Evolutionary conservation across 1,140 invertebrate species (phyloP).

Genomic region (Copidosoma floridanum): DNA sequence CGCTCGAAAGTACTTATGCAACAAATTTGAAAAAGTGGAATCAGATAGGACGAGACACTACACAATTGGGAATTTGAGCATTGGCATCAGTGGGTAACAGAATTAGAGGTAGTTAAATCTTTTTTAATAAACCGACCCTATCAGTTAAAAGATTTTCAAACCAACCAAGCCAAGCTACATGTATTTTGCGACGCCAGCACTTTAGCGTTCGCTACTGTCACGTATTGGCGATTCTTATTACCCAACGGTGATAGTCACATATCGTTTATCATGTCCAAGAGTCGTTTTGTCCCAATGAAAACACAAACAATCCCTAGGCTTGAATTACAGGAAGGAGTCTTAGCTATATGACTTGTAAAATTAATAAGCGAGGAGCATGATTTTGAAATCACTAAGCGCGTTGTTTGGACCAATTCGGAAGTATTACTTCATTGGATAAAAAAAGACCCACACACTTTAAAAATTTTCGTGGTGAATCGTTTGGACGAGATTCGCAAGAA

Average conservation of each 20-base stretch:
- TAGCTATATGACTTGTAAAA: no score
- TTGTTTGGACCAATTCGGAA: no score
- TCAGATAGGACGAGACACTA: neutral
- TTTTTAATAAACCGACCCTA: neutral
- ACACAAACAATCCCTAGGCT: neutral
- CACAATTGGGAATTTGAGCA: neutral
- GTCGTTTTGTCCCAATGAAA: neutral
- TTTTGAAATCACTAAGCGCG: no score
- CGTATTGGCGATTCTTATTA: conserved; percentile 31
- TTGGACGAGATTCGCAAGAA: no score
- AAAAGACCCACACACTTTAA: no score
- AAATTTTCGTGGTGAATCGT: no score
- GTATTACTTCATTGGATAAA: no score
- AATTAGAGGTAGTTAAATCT: neutral
- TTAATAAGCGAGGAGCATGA: no score
- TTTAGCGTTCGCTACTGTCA: conserved; percentile 33
- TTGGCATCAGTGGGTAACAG: neutral
- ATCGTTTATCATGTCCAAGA: neutral
- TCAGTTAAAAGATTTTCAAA: neutral
- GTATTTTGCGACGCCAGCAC: conserved; percentile 42
- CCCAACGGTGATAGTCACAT: neutral
- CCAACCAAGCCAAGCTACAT: conserved; percentile 28
- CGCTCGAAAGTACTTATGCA: neutral
- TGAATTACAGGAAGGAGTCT: no score
- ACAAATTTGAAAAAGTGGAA: neutral